Evolutionary conservation across 1,140 invertebrate species (phyloP).

Genomic region (Monomorium pharaonis): DNA sequence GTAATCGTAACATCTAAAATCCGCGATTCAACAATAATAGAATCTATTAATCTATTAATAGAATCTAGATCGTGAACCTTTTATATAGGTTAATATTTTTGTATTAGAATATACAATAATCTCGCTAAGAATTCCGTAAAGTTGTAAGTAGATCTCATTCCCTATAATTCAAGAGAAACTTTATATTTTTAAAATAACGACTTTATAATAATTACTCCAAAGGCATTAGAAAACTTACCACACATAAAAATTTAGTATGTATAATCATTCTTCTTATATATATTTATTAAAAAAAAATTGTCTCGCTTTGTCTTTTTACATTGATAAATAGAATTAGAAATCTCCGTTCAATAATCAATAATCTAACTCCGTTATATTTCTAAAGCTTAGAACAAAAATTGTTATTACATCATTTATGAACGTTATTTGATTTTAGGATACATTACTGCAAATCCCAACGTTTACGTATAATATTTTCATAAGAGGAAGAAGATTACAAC

Average conservation of each 20-base stretch:
- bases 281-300: not conserved
- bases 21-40: no score
- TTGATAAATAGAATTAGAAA: not conserved
- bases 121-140: not conserved
- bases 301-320: not conserved
- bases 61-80: not conserved
- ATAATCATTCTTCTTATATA: not conserved
- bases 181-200: not conserved
- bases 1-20: conserved; percentile 14
- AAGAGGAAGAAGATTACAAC: not conserved
- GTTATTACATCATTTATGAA: not conserved
- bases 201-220: not conserved
- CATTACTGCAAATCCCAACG: not conserved
- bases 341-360: not conserved
- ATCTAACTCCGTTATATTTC: not conserved
- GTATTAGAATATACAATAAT: conserved; percentile 33
- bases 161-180: conserved; percentile 11
- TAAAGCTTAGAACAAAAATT: not conserved
- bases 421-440: not conserved
- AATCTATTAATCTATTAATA: conserved; percentile 14
- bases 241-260: not conserved
- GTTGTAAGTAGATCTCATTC: not conserved
- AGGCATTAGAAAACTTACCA: not conserved
- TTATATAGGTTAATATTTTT: not conserved
- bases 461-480: not conserved